Evolutionary conservation across 37 sponge, comb jelly and placozoan species (phyloP).

Genomic region (Cladorhizidae sp.): DNA sequence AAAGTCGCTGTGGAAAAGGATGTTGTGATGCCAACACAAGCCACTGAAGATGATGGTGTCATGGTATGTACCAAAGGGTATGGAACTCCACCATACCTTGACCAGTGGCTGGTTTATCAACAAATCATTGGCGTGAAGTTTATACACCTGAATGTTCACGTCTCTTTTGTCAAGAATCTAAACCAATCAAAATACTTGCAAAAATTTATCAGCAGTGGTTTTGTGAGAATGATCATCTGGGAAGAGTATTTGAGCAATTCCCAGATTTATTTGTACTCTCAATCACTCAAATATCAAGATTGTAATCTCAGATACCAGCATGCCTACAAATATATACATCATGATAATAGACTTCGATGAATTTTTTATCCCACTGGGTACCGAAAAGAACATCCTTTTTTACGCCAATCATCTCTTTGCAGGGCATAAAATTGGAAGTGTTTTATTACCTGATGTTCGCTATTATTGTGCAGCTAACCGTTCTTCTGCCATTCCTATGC

Average conservation of each 20-base stretch:
- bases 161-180: background rate
- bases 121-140: background rate
- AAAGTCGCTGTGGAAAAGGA: too few relatives aligned
- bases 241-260: background rate
- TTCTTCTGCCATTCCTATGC: background rate
- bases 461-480: background rate
- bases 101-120: background rate
- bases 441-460: background rate
- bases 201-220: background rate
- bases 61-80: background rate
- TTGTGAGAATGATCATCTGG: background rate
- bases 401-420: background rate
- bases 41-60: background rate
- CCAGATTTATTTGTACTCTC: background rate
- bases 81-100: background rate
- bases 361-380: background rate
- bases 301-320: background rate
- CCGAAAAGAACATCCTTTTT: background rate
- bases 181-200: background rate
- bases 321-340: background rate
- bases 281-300: constrained; percentile 5
- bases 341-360: constrained; percentile 14
- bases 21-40: too few relatives aligned
- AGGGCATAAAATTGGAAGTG: background rate
- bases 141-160: constrained; percentile 1